Evolutionary conservation across 53 echinoderm and acorn worm species (phyloP).

Genomic region (Holothuria leucospilota): DNA sequence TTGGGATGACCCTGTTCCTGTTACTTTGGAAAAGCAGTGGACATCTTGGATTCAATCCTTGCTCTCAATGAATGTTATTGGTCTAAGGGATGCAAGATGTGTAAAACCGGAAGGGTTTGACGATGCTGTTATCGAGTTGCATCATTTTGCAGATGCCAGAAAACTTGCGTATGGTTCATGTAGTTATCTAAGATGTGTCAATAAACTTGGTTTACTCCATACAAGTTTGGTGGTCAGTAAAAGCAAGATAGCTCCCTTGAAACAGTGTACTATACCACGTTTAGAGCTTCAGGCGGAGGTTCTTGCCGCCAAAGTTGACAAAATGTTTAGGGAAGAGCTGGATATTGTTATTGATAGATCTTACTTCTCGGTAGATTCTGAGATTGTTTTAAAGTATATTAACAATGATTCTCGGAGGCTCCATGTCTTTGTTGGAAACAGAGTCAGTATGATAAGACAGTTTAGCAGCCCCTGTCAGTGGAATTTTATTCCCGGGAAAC

Average conservation of each 20-base stretch:
- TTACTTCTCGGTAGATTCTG: too few relatives aligned
- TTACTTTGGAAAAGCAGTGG: conserved; percentile 41
- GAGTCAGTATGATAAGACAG: conserved; percentile 32
- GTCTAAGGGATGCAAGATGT: conserved; percentile 38
- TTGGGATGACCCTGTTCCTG: conserved; percentile 60
- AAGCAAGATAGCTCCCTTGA: conserved; percentile 53
- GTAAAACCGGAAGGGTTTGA: conserved; percentile 47
- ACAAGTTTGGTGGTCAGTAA: conserved; percentile 54
- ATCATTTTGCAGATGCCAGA: conserved; percentile 69
- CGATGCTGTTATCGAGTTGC: conserved; percentile 26
- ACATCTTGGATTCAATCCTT: conserved; percentile 40
- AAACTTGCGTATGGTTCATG: conserved; percentile 67
- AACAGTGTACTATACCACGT: conserved; percentile 49
- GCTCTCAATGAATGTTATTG: conserved; percentile 10
- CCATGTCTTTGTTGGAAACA: conserved; percentile 62
- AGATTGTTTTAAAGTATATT: too few relatives aligned
- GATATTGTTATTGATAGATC: not conserved
- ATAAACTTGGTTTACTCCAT: conserved; percentile 37
- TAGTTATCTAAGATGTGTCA: conserved; percentile 58
- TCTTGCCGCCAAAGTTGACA: conserved; percentile 36
- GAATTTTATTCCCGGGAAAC: not conserved
- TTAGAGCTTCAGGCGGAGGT: conserved; percentile 45
- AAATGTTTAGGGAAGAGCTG: conserved; percentile 5
- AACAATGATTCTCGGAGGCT: conserved; percentile 51
- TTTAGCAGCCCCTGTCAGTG: conserved; percentile 14